Conservation (phyloP, 1,140 invertebrate species). For the Chionoecetes opilio region DNA sequence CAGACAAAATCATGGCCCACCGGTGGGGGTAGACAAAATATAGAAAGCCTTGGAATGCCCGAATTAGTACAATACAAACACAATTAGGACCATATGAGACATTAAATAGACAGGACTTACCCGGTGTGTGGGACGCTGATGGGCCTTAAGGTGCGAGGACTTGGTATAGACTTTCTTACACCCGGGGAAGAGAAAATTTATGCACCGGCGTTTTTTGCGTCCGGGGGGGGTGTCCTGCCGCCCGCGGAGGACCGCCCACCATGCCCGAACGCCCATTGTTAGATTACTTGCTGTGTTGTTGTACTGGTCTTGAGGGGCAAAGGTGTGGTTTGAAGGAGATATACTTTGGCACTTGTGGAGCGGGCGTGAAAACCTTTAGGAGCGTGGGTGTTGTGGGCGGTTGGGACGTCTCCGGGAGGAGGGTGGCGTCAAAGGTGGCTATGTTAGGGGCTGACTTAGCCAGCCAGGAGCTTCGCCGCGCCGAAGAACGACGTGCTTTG, state of each 20-base stretch:
- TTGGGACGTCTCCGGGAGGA: conserved; percentile 82
- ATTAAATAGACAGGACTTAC: conserved; percentile 86
- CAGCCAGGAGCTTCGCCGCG: conserved; percentile 82
- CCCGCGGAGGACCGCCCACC: conserved; percentile 75
- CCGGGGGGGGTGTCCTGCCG: conserved; percentile 85
- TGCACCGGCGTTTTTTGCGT: conserved; percentile 94
- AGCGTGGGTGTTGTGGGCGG: conserved; percentile 81
- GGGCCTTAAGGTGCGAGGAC: conserved; percentile 98
- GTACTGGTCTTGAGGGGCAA: conserved; percentile 74
- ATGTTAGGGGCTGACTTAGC: conserved; percentile 82
- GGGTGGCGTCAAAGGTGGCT: conserved; percentile 81
- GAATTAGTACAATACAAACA: not conserved
- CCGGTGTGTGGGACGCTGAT: conserved; percentile 98
- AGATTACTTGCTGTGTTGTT: conserved; percentile 75
- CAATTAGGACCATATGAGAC: not conserved
- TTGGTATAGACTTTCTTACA: conserved; percentile 99
- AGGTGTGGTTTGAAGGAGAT: conserved; percentile 78
- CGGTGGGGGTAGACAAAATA: not conserved
- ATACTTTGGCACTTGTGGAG: conserved; percentile 80
- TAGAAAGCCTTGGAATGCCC: not conserved
- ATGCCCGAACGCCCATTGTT: conserved; percentile 82
- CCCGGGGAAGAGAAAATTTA: conserved; percentile 96
- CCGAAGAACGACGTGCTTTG: conserved; percentile 81
- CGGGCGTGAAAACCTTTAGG: conserved; percentile 77
- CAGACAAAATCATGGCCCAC: not conserved